Evolutionary conservation across 2,797 vertebrate species (phyloP), one percentile per base, ranked within the genome.

Genomic region (Trematomus bernacchii): DNA sequence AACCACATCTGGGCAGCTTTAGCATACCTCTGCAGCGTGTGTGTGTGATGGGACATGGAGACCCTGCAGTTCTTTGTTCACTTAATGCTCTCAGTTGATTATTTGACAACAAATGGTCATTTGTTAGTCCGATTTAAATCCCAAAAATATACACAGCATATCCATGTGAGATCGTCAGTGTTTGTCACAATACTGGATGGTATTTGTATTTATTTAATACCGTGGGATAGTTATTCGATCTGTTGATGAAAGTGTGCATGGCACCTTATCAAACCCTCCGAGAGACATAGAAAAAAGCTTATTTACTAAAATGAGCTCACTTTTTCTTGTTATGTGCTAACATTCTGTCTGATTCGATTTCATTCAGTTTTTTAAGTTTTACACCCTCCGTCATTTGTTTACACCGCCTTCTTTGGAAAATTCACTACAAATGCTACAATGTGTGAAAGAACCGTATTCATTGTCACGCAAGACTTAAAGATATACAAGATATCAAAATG

Each of bases 1-100:
- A 84, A 48, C 62, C 84, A 89, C 86, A 92, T 90, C 85, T 91
- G 88, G 87, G 73, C 72, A 75, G 58, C 73, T 82, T 82, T 73
- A 84, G 63, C 77, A 77, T 77, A 70, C 75, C 72, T 80, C 61
- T 1, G 73, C 79, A 73, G 70, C 66, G 76, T 78, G 61, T 80
- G 46, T 76, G 47, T 76, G 77, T 65, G 77, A 62, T 70, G 33
- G 52, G 73, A 66, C 55, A 61, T 7, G 37, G 30, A 72, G 46
- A 19, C 40, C 59, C 43, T 46, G 44, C 50, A 54, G n/a, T n/a
- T 71, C 19, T 82, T 59, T 62, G 62, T 66, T 82, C 63, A 53
- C 33, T 59, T 59, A 59, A 18, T 3, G 33, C 71, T 48, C 50
- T 55, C 73, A 62, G 33, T 73, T 73, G 62, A 79, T 77, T 79